Conservation (phyloP, 2,113 vertebrate genomes). For the Myotis yumanensis region DNA sequence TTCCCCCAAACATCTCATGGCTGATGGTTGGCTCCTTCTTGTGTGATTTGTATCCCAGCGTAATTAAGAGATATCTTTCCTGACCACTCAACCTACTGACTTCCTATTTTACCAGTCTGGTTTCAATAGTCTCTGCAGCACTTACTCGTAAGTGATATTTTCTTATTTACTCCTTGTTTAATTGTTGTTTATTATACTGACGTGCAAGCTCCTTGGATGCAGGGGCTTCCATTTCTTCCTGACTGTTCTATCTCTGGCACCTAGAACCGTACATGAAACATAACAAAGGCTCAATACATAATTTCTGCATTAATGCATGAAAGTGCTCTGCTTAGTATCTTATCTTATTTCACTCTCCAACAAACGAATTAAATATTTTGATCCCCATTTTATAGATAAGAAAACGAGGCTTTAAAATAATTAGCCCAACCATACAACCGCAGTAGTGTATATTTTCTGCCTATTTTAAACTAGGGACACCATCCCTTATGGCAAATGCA, state of each 20-base stretch:
- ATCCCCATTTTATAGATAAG: not conserved
- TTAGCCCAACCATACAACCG: not conserved
- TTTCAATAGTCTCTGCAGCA: not conserved
- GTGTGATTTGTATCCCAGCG: not conserved
- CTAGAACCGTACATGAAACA: not conserved
- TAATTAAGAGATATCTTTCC: not conserved
- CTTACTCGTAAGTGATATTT: not conserved
- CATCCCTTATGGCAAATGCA: not conserved
- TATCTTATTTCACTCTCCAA: not conserved
- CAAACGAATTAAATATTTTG: not conserved
- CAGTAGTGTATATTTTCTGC: not conserved
- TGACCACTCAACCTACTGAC: not conserved
- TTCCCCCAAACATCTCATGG: not conserved
- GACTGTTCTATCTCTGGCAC: not conserved
- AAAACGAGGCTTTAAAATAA: not conserved
- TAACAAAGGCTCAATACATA: not conserved
- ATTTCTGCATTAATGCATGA: not conserved
- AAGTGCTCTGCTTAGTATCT: not conserved
- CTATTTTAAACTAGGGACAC: not conserved
- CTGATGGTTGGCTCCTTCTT: not conserved
- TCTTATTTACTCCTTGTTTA: not conserved
- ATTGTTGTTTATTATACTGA: not conserved
- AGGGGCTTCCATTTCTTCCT: not conserved
- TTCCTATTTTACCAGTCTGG: not conserved
- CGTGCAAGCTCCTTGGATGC: not conserved